Conservation (phyloP, 30 jellyfish, hydroid and myxozoan genomes). For the Catostylus mosaicus region DNA sequence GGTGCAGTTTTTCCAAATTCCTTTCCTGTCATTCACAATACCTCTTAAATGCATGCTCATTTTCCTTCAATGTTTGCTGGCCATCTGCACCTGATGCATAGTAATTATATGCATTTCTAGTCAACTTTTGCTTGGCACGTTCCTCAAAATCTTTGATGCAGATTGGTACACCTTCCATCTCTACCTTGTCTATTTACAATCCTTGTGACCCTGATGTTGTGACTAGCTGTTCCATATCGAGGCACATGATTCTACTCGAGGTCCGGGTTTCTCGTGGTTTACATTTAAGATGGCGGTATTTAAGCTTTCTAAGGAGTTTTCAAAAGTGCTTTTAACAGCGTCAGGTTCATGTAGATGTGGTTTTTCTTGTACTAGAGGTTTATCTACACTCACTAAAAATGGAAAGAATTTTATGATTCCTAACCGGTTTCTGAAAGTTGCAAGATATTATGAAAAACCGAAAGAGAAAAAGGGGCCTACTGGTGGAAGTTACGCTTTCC, state of each 20-base stretch:
- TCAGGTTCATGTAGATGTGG: constrained; percentile 37
- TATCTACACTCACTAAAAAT: constrained; percentile 20
- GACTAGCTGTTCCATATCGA: not conserved
- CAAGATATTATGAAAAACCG: constrained; percentile 82
- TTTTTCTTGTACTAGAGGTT: not conserved
- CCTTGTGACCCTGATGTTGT: constrained; percentile 4
- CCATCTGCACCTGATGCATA: constrained; percentile 93
- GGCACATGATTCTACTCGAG: not conserved
- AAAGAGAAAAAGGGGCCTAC: constrained; percentile 87
- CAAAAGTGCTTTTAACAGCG: constrained; percentile 10
- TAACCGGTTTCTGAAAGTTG: constrained; percentile 33
- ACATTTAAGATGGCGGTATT: constrained; percentile 9
- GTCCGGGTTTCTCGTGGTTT: not conserved
- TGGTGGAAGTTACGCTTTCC: constrained; percentile 57
- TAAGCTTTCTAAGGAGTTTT: not conserved
- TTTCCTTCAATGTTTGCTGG: constrained; percentile 78
- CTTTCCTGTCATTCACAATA: too few species aligned
- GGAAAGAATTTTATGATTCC: constrained; percentile 20
- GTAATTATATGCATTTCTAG: constrained; percentile 68
- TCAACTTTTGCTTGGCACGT: constrained; percentile 54
- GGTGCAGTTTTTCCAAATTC: too few species aligned
- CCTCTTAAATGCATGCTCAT: constrained; percentile 78
- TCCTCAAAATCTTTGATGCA: constrained; percentile 76
- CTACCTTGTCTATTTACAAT: not conserved
- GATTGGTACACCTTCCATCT: constrained; percentile 14